Evolutionary conservation across 2,797 vertebrate species (phyloP).

Genomic region (Acrocephalus scirpaceus): DNA sequence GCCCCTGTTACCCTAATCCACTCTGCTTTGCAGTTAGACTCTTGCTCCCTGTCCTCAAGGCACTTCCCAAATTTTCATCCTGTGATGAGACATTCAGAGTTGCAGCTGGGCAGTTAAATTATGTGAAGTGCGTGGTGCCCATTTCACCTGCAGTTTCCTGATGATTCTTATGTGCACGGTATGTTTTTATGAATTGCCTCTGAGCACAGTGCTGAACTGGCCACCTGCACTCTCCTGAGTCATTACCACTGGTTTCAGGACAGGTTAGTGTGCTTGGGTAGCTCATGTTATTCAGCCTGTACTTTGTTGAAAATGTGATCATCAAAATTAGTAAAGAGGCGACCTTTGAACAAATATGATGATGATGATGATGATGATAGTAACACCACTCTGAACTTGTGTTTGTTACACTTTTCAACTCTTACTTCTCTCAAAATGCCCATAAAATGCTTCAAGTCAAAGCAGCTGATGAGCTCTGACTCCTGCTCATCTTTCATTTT

Average conservation of each 20-base stretch:
- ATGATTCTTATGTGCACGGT: neutral
- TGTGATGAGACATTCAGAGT: neutral
- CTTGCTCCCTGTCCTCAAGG: neutral
- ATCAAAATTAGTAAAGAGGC: neutral
- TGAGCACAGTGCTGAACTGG: neutral
- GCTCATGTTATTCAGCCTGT: neutral
- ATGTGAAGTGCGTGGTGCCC: accelerated
- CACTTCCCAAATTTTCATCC: neutral
- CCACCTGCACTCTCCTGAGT: neutral
- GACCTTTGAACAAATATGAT: neutral
- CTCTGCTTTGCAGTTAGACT: neutral
- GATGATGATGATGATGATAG: neutral
- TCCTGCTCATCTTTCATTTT: constrained; percentile 36
- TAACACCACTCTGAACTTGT: neutral
- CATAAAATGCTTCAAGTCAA: neutral
- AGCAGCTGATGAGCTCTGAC: constrained; percentile 21
- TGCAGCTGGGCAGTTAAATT: neutral
- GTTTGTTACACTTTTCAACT: neutral
- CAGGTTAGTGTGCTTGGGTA: neutral
- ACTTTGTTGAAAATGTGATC: neutral
- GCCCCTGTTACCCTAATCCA: neutral
- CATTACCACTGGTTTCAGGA: neutral
- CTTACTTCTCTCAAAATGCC: neutral
- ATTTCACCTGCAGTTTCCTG: neutral
- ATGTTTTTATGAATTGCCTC: neutral